These are phyloP conservation scores for Buathra laborator DNA, from an alignment of 2,888 invertebrate genomes.

Conservation along the genomic window DNA sequence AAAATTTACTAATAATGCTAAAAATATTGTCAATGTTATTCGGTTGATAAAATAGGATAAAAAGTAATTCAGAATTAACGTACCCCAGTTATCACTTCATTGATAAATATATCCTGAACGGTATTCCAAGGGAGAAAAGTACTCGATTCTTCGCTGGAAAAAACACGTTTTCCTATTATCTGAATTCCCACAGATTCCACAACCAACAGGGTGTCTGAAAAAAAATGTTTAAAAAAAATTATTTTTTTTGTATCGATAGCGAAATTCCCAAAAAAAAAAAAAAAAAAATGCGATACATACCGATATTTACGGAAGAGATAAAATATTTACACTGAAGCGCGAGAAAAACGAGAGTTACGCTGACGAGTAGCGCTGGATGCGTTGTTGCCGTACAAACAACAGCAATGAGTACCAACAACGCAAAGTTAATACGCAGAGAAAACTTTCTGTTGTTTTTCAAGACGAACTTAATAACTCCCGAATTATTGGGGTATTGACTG, in stretches of 20 bases:
- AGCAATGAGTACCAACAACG: conserved; percentile 17
- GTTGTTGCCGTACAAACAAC: conserved; percentile 13
- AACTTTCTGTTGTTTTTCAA: conserved; percentile 60
- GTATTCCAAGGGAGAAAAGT: conserved; percentile 82
- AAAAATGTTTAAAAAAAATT: conserved; percentile 25
- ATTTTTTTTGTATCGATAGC: too few species aligned
- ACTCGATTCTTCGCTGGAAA: conserved; percentile 73
- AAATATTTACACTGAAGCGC: conserved; percentile 72
- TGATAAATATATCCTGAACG: conserved; percentile 82
- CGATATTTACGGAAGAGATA: conserved; percentile 74
- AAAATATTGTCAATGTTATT: background rate
- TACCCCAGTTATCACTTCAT: conserved; percentile 83
- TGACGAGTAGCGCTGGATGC: conserved; percentile 38
- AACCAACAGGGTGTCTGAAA: conserved; percentile 80
- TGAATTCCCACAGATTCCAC: conserved; percentile 82
- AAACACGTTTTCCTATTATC: conserved; percentile 76
- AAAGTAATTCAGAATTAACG: conserved; percentile 43
- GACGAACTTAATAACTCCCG: conserved; percentile 66
- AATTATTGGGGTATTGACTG: conserved; percentile 50
- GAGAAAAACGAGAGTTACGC: conserved; percentile 65
- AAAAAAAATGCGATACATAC: conserved; percentile 68
- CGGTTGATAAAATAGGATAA: background rate
- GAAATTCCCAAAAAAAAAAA: too few species aligned
- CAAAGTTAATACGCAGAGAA: conserved; percentile 43
- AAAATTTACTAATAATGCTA: background rate